Base-by-base conservation (phyloP, 2,113 vertebrate species). In the Oryzias celebensis region DNA sequence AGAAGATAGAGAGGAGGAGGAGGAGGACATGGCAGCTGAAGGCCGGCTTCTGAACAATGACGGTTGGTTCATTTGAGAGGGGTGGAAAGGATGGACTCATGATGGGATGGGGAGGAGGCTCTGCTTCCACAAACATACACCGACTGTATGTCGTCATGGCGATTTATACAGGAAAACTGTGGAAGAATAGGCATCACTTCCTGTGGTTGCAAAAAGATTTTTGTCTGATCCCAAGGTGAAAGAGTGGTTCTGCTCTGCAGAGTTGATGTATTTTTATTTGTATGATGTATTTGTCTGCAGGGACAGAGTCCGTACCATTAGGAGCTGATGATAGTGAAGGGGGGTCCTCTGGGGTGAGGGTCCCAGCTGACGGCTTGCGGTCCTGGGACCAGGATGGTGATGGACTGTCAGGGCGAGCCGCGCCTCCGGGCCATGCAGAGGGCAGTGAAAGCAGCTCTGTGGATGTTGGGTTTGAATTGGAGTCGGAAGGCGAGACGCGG, bases 1-100 rank as follows among this genome's bases (percentile, higher is more conserved):
- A 55, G 77, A 82, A 42, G 86, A 87, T 0, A 68, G 56, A 23
- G 75, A 82, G 42, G 78, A 82, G 1, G 62, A 5, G 56, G 31
- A 59, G 24, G 44, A 15, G 2, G 13, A 28, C 7, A 52, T 44
- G 0, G 20, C 14, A 0, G 2, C 54, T 1, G 68, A 76, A 0
- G 58, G 60, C 31, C 73, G 84, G 63, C 67, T 76, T 0, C 23
- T 84, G 67, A 73, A 41, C 17, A 65, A 78, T 5, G 80, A 85
- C 6, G 82, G 88, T 89, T 36, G 36, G 36, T 36, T 36, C 8
- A 12, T 10, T 4, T 28, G 26, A 1, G 3, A 5, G 26, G 26
- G 26, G 4, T 28, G 36, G 36, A 36, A 36, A 36, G 12, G 36
- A 28, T 28, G 26, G 5, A 28, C 26, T 28, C 26, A 7, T 36